Percentiles rank a stretch among this genome's conserved stretches.
Evolutionary conservation across 2,888 invertebrate species (phyloP).

Genomic region (Drosophila glabriapex): DNA sequence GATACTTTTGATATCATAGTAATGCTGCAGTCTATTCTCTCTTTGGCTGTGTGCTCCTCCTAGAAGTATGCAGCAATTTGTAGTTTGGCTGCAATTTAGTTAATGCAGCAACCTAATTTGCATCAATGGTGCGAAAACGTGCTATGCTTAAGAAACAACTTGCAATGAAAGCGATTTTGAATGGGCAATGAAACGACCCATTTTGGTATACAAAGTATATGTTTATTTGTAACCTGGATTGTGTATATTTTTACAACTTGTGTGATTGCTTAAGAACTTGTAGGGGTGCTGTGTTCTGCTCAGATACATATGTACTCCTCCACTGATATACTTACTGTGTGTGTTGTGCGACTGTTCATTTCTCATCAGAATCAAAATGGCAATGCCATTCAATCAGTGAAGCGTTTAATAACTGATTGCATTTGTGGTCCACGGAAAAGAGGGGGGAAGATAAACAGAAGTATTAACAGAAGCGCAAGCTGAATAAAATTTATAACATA

Average conservation of each 20-base stretch:
- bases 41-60: not conserved
- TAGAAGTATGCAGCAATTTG: not conserved
- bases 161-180: not conserved
- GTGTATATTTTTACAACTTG: not conserved
- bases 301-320: not conserved
- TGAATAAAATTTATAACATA: conserved; percentile 80
- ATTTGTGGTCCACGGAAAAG: conserved; percentile 9
- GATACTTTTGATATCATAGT: not conserved
- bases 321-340: not conserved
- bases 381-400: conserved; percentile 52
- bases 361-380: conserved; percentile 42
- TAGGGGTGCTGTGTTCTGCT: not conserved
- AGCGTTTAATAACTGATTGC: conserved; percentile 67
- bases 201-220: not conserved
- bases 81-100: not conserved
- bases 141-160: not conserved
- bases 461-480: conserved; percentile 25
- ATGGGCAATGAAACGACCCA: not conserved
- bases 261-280: not conserved
- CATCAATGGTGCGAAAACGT: not conserved
- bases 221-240: not conserved
- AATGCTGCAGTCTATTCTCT: not conserved
- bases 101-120: not conserved
- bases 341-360: conserved; percentile 26
- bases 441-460: conserved; percentile 18